Conservation (phyloP, 2,113 vertebrate species). For the Hippocampus guttulatus region DNA sequence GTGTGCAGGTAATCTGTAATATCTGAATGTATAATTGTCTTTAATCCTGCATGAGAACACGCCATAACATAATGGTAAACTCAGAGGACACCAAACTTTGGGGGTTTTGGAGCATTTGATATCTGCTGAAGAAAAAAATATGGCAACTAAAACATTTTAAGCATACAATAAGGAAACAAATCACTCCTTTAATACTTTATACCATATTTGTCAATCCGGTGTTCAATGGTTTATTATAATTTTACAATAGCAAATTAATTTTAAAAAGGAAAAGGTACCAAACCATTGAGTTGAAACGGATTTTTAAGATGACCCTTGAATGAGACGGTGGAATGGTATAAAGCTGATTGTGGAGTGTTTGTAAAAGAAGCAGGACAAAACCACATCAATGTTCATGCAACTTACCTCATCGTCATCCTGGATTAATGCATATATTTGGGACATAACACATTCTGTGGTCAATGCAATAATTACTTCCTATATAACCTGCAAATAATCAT, state of each 20-base stretch:
- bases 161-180: conserved; percentile 4
- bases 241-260: conserved; percentile 2
- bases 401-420: conserved; percentile 66
- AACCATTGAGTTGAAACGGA: conserved; percentile 3
- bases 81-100: conserved; percentile 5
- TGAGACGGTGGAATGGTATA: conserved; percentile 36
- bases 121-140: conserved; percentile 17
- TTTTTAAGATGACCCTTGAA: not conserved
- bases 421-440: conserved; percentile 29
- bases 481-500: not conserved
- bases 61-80: conserved; percentile 22
- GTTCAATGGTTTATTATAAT: not conserved
- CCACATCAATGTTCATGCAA: conserved; percentile 22
- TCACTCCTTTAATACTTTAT: conserved; percentile 30
- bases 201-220: conserved; percentile 10
- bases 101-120: conserved; percentile 4
- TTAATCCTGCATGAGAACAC: not conserved
- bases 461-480: conserved; percentile 3
- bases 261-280: conserved; percentile 2
- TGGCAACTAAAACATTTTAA: conserved; percentile 15
- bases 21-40: not conserved
- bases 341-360: conserved; percentile 37
- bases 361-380: conserved; percentile 42
- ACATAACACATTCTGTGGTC: conserved; percentile 31
- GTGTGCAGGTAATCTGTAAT: not conserved